Base-by-base conservation (phyloP, 2,888 invertebrate genomes). In the Acrobasis repandana region DNA sequence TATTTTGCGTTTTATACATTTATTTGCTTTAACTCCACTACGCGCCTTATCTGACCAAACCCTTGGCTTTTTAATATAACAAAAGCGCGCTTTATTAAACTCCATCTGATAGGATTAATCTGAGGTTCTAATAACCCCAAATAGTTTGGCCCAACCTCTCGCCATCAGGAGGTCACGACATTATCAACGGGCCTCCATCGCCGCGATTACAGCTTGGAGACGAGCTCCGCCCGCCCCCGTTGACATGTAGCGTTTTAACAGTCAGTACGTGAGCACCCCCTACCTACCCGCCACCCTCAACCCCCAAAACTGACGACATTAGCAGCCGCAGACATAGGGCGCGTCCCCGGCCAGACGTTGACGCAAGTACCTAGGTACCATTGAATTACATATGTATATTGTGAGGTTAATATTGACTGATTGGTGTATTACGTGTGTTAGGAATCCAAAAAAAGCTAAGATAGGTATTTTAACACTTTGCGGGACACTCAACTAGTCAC, bases 231-330 rank as follows among this genome's bases (percentile, higher is more conserved):
- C 83, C 76, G 72, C 80, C 80, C 80, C 77, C 80, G 83, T 77
- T 90, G 91, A 92, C 91, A 90, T 92, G 89, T 88, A 85, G 83
- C 90, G 86, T 91, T 90, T 90, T 89, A 92, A 90, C 90, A 89
- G 90, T 79, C 85, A 77, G 85, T 86, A 90, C 90, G 90, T 90
- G 20, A 20, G 91, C 73, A 66, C 77, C 73, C 76, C 77, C 67
- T 69, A 66, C 56, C 61, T 65, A 59, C 67, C 67, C 61, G 61
- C 66, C 64, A 62, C 70, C 75, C 69, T 66, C 63, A 62, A 67
- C 77, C 78, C 77, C 77, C 72, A 71, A 72, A 87, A 77, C 86
- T 87, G 91, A 88, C 90, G 91, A 91, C 90, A 89, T 91, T 91
- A 91, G 88, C 88, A 86, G 88, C 89, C 90, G 85, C 90, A 90